Base-by-base conservation (phyloP, 1,140 invertebrate species). In the Bombus affinis region DNA sequence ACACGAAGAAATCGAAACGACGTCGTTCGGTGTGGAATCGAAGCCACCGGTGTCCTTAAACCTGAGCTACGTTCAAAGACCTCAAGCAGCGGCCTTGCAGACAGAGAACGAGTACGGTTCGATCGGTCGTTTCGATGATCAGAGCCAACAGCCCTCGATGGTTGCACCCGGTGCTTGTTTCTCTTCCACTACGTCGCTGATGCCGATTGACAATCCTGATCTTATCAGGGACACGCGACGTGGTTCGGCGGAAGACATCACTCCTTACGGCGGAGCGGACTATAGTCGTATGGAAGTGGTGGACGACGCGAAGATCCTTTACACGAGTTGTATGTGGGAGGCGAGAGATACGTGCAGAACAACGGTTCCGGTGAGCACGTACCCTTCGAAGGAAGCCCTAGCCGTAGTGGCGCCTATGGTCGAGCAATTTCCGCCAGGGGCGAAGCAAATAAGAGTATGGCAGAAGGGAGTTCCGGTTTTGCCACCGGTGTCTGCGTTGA, bases 391-490 rank as follows among this genome's bases (percentile, higher is more conserved):
- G 93, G 98, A 98, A 89, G 97, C 97, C 13, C 95, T 98, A 78
- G 97, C 97, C 88, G 95, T 96, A 57, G 94, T 86, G 57, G 93
- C 90, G 77, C 92, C 90, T 42, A 92, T 92, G 81, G 90, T 89
- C 77, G 92, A 93, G 81, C 93, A 94, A 22, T 95, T 95, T 80
- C 95, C 94, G n/a, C 95, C 95, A 4, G 95, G 93, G 91, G 97
- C 97, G 70, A 98, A 98, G 93, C 98, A 97, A 83, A 96, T 98
- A 91, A 96, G 97, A 53, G 97, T 98, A 80, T 98, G 97, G 97
- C 97, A 98, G 92, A 97, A 97, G 75, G 97, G 97, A 81, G 97
- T 98, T 68, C 97, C 97, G 68, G 97, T 98, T 15, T 94, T 98
- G 88, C 97, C 97, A 2, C 97, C 98, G 3, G 97, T 98, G 13